phyloP scores from a whole-genome alignment of 2,888 invertebrate genomes.

The Stictocephala bisonia region DNA sequence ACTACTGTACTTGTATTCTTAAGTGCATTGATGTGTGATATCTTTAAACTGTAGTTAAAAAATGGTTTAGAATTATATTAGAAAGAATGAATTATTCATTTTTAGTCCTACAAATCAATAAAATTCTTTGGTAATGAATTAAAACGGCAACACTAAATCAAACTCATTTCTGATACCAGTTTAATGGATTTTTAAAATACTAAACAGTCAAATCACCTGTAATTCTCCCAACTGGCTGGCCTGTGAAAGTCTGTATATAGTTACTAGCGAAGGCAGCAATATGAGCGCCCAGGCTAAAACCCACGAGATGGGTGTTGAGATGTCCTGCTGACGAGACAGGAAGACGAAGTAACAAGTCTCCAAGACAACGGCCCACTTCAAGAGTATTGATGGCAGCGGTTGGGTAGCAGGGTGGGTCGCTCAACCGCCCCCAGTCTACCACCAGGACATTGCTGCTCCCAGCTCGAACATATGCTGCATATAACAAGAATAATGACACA shows the following conservation, averaged over 20 bases:
- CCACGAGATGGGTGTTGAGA: conserved; percentile 69
- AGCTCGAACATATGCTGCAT: too few species aligned
- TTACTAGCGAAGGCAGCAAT: conserved; percentile 64
- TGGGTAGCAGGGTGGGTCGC: conserved; percentile 75
- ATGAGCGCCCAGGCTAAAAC: conserved; percentile 74
- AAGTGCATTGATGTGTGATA: too few species aligned
- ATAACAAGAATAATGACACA: too few species aligned
- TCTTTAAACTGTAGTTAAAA: too few species aligned
- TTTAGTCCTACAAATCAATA: too few species aligned
- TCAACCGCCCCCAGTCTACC: conserved; percentile 79
- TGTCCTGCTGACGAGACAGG: conserved; percentile 40
- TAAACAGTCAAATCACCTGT: conserved; percentile 53
- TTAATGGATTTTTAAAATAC: too few species aligned
- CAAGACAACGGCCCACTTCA: conserved; percentile 71
- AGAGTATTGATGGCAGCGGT: conserved; percentile 77
- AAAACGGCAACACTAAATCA: too few species aligned
- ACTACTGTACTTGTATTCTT: too few species aligned
- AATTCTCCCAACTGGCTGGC: conserved; percentile 56
- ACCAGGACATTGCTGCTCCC: conserved; percentile 81
- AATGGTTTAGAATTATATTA: too few species aligned
- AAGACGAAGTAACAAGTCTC: conserved; percentile 64
- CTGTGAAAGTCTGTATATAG: conserved; percentile 62
- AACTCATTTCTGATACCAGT: too few species aligned
- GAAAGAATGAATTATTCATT: too few species aligned
- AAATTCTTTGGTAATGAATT: too few species aligned